Evolutionary conservation across 1,140 invertebrate genomes (phyloP).

Genomic region (Caerostris darwini): DNA sequence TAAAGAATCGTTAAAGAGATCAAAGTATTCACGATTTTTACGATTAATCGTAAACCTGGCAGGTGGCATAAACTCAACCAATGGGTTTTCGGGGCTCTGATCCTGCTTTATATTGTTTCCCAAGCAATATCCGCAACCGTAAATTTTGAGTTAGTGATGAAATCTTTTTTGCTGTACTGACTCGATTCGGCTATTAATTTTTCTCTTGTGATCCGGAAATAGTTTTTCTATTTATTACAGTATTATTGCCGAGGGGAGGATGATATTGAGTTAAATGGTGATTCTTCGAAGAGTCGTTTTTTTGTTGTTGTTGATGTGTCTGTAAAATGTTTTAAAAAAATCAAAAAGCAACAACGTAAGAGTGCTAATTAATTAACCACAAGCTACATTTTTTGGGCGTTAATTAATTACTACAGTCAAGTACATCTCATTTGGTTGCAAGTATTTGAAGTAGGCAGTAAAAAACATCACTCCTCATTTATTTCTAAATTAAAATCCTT

Average conservation of each 20-base stretch:
- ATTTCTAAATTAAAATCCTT: too few relatives aligned
- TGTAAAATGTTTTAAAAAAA: too few relatives aligned
- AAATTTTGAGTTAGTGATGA: conserved; percentile 52
- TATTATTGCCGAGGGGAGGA: not conserved
- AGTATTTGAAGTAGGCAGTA: too few relatives aligned
- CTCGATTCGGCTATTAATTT: conserved; percentile 30
- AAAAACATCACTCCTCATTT: too few relatives aligned
- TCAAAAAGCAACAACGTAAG: too few relatives aligned
- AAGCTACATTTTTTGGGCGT: too few relatives aligned
- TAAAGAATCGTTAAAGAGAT: conserved; percentile 61
- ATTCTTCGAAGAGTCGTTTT: not conserved
- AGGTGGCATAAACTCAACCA: conserved; percentile 51
- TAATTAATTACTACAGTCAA: too few relatives aligned
- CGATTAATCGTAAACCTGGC: conserved; percentile 67
- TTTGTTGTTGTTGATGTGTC: not conserved
- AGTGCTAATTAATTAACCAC: too few relatives aligned
- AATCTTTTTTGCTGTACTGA: conserved; percentile 24
- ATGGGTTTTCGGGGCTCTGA: conserved; percentile 37
- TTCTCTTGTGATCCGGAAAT: conserved; percentile 17
- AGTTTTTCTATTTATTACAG: conserved; percentile 29
- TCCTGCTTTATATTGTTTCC: conserved; percentile 50
- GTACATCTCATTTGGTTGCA: too few relatives aligned
- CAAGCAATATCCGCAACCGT: conserved; percentile 43
- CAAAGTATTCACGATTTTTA: conserved; percentile 64
- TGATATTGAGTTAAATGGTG: not conserved